Evolutionary conservation across 2,888 invertebrate species (phyloP).

Genomic region (Panorpa germanica): DNA sequence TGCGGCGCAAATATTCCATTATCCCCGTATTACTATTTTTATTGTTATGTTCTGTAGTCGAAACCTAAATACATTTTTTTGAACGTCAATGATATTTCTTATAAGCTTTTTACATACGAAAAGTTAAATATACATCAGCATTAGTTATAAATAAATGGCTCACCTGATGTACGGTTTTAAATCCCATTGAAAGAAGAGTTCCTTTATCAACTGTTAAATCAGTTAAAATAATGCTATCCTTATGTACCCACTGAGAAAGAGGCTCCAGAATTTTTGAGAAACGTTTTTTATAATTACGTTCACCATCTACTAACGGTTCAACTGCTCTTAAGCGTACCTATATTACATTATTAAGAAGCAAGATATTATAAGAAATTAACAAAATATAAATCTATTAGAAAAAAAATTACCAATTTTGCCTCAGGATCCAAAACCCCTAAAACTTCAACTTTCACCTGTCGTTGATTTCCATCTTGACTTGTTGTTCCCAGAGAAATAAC

Average conservation of each 20-base stretch:
- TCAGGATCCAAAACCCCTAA: constrained; percentile 62
- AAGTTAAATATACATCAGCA: too few species aligned
- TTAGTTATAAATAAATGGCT: constrained; percentile 21
- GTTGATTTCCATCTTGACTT: constrained; percentile 52
- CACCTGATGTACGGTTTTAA: constrained; percentile 51
- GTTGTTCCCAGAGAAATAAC: constrained; percentile 79
- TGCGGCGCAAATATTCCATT: constrained; percentile 72
- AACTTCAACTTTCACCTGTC: constrained; percentile 78
- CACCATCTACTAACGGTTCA: constrained; percentile 61
- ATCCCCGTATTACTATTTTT: constrained; percentile 51
- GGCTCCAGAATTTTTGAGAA: constrained; percentile 72
- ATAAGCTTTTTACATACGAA: too few species aligned
- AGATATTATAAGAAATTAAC: too few species aligned
- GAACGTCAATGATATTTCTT: neutral
- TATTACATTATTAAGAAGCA: too few species aligned
- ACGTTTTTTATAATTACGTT: constrained; percentile 60
- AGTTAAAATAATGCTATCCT: constrained; percentile 55
- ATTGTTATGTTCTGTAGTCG: constrained; percentile 25
- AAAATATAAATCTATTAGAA: neutral
- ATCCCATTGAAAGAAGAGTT: constrained; percentile 60
- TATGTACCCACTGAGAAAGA: constrained; percentile 58
- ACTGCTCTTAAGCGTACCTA: constrained; percentile 61
- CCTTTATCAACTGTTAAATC: constrained; percentile 72
- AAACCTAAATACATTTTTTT: constrained; percentile 14
- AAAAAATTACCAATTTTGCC: constrained; percentile 34